Evolutionary conservation across 53 echinoderm and acorn worm genomes (phyloP).

Genomic region (Holothuria leucospilota): DNA sequence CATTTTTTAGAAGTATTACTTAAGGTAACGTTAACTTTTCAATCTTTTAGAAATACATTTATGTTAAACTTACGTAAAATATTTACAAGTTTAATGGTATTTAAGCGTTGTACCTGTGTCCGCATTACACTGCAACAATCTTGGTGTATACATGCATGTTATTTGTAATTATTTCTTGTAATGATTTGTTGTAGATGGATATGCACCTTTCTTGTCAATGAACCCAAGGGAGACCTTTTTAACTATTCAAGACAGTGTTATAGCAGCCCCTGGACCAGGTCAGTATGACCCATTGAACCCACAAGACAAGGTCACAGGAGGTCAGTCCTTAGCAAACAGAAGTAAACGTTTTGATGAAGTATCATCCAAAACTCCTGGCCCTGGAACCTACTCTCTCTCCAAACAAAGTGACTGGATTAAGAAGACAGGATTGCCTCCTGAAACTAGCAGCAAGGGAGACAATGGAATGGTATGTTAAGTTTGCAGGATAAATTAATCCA

Average conservation of each 20-base stretch:
- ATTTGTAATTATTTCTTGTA: too few species aligned
- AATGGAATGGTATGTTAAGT: slow-evolving; percentile 57
- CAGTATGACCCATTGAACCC: slow-evolving; percentile 80
- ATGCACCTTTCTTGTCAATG: slow-evolving; percentile 97
- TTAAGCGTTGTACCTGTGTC: background rate
- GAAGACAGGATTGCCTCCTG: slow-evolving; percentile 53
- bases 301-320: slow-evolving; percentile 72
- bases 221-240: slow-evolving; percentile 90
- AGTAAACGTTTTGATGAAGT: slow-evolving; percentile 82
- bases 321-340: slow-evolving; percentile 88
- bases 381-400: slow-evolving; percentile 91
- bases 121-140: too few species aligned
- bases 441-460: slow-evolving; percentile 13
- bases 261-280: slow-evolving; percentile 97
- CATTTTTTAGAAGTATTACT: too few species aligned
- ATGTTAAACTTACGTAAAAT: too few species aligned
- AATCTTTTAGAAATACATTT: too few species aligned
- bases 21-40: too few species aligned
- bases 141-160: too few species aligned
- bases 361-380: slow-evolving; percentile 84
- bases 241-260: slow-evolving; percentile 84
- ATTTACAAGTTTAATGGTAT: background rate
- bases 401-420: slow-evolving; percentile 91
- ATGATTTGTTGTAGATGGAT: slow-evolving; percentile 75
- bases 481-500: too few species aligned